Evolutionary conservation across 2,888 invertebrate species (phyloP).

Genomic region (Phrixothrix hirtus): DNA sequence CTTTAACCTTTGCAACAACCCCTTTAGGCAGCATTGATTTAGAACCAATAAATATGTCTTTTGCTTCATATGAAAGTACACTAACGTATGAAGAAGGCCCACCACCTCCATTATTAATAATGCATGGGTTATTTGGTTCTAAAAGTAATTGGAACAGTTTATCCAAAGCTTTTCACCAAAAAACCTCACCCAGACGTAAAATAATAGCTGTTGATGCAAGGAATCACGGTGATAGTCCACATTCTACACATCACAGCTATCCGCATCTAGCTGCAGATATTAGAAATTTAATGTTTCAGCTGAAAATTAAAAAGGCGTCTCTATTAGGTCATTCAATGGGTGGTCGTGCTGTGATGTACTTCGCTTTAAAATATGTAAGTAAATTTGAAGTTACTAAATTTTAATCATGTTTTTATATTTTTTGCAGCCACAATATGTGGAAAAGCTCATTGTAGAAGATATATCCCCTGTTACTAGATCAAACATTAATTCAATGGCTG

Average conservation of each 20-base stretch:
- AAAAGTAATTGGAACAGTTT: conserved; percentile 86
- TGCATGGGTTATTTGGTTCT: conserved; percentile 86
- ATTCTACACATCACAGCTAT: conserved; percentile 73
- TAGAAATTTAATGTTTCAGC: conserved; percentile 64
- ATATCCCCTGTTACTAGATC: conserved; percentile 69
- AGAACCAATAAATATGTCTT: conserved; percentile 3
- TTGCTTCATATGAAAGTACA: conserved; percentile 5
- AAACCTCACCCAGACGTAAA: conserved; percentile 68
- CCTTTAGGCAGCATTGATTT: not conserved
- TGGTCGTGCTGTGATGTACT: conserved; percentile 84
- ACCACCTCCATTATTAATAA: conserved; percentile 69
- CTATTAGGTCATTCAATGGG: conserved; percentile 95
- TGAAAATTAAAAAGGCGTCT: conserved; percentile 66
- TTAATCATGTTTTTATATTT: not conserved
- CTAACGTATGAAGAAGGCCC: not conserved
- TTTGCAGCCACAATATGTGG: conserved; percentile 60
- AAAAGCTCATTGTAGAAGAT: conserved; percentile 72
- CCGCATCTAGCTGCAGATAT: conserved; percentile 76
- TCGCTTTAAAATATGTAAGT: conserved; percentile 72
- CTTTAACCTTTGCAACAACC: too few species aligned
- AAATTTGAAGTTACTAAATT: not conserved
- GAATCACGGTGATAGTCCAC: conserved; percentile 94
- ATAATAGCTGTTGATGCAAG: conserved; percentile 83
- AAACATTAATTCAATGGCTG: conserved; percentile 64
- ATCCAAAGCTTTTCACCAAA: conserved; percentile 69